Conservation (phyloP, 2,888 invertebrate genomes). For the Rhagonycha fulva region DNA sequence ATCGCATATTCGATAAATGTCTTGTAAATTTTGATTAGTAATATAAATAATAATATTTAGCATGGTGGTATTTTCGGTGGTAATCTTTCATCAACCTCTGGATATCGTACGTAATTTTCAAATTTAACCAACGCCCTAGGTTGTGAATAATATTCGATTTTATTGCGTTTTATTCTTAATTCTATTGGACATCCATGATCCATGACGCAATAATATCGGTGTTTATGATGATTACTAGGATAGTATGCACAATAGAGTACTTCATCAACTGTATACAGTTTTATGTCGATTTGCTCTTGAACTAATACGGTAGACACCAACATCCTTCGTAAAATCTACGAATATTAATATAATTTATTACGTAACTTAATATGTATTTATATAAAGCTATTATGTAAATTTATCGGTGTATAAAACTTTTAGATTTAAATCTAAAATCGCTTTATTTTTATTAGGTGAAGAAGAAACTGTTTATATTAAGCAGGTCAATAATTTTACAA, state of each 20-base stretch:
- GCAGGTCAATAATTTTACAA: neutral
- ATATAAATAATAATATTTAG: neutral
- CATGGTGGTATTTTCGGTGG: slow-evolving; percentile 8
- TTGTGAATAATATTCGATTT: slow-evolving; percentile 38
- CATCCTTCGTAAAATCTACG: slow-evolving; percentile 53
- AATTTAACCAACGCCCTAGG: slow-evolving; percentile 44
- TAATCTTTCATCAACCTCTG: slow-evolving; percentile 35
- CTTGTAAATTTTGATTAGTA: too few relatives aligned
- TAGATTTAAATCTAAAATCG: neutral
- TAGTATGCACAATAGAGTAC: slow-evolving; percentile 53
- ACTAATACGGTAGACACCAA: slow-evolving; percentile 50
- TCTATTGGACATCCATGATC: slow-evolving; percentile 53
- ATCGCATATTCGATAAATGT: neutral
- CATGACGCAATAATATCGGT: slow-evolving; percentile 60
- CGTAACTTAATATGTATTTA: neutral
- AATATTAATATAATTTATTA: slow-evolving; percentile 13
- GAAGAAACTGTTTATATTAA: neutral
- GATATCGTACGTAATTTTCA: slow-evolving; percentile 44
- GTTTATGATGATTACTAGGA: slow-evolving; percentile 56
- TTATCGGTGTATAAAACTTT: neutral
- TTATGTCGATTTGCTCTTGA: slow-evolving; percentile 55
- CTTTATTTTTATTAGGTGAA: neutral
- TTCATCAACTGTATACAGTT: slow-evolving; percentile 52
- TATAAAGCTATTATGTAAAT: neutral
- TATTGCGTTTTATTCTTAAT: slow-evolving; percentile 47